Base-by-base conservation (phyloP, 2,888 invertebrate species). In the Spodoptera exigua region DNA sequence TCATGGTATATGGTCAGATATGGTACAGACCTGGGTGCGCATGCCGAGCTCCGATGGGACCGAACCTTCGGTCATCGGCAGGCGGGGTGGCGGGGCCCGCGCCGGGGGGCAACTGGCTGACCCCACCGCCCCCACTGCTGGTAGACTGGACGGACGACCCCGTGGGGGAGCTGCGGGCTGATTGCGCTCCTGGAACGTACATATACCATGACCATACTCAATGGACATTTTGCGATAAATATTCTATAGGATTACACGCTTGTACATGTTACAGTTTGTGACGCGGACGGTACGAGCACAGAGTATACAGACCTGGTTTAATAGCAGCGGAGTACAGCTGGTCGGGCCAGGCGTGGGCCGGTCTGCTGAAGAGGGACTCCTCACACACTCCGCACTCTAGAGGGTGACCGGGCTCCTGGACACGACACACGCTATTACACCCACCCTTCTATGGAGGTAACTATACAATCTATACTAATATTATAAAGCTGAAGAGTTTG, bases 301-400 rank as follows among this genome's bases (percentile, higher is more conserved):
- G 17, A 1, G 1, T 7, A 3, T 14, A 66, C 77, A 78, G 40
- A 79, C 81, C 78, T 0, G 78, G 54, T 5, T 64, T 74, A 14
- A 78, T 74, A 0, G 64, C 48, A n/a, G 61, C 2, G 72, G 63
- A 3, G 52, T 81, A 81, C 3, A 77, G 40, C 9, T 79, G 73
- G 34, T 86, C 86, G 0, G 86, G 78, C 78, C 87, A 86, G 0
- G 74, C 72, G 27, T 64, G 65, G 1, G 45, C 65, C 18, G 79
- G 77, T 0, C 81, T 61, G 32, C 82, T 77, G 79, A 86, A 88
- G 18, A 88, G 52, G 0, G 87, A 87, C 61, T 83, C 83, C 2
- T 79, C 72, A 0, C 51, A 48, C 66, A 12, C 4, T 9, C 45
- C 70, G 35, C 66, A 47, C 17, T 74, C 74, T 10, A 41, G 32